A percentile compares a stretch with the other conserved stretches of the same genome.
These are phyloP conservation scores for Sebastes fasciatus DNA, from an alignment of 2,113 vertebrate genomes.

Conservation along the genomic window DNA sequence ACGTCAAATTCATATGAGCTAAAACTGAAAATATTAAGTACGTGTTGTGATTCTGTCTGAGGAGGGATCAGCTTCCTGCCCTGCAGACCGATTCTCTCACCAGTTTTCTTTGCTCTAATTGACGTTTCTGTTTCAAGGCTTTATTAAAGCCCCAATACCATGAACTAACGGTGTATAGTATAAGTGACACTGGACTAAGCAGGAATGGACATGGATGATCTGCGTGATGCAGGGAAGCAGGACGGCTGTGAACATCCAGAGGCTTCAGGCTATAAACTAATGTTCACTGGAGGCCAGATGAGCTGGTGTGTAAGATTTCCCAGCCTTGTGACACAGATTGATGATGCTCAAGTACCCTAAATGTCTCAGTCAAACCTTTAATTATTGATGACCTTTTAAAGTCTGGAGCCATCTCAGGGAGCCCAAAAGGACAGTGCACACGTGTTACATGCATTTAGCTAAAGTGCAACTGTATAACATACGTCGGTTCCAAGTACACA, in stretches of 20 bases:
- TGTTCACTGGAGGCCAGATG: neutral
- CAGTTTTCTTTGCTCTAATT: too few relatives aligned
- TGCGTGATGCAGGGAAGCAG: neutral
- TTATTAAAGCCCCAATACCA: too few relatives aligned
- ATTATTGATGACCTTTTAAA: conserved; percentile 32
- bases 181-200: too few relatives aligned
- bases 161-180: too few relatives aligned
- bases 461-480: neutral
- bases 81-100: neutral
- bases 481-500: neutral
- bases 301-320: neutral
- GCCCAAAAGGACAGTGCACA: neutral
- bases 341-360: neutral
- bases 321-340: conserved; percentile 17
- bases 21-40: neutral
- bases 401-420: neutral
- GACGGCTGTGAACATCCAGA: neutral
- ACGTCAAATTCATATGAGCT: too few relatives aligned
- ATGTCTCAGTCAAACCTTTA: neutral
- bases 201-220: conserved; percentile 8
- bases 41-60: neutral
- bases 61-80: neutral
- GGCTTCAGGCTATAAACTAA: neutral
- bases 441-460: neutral
- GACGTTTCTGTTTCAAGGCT: too few relatives aligned